Base-by-base conservation (phyloP, 2,797 vertebrate genomes). In the Oreochromis grahami region DNA sequence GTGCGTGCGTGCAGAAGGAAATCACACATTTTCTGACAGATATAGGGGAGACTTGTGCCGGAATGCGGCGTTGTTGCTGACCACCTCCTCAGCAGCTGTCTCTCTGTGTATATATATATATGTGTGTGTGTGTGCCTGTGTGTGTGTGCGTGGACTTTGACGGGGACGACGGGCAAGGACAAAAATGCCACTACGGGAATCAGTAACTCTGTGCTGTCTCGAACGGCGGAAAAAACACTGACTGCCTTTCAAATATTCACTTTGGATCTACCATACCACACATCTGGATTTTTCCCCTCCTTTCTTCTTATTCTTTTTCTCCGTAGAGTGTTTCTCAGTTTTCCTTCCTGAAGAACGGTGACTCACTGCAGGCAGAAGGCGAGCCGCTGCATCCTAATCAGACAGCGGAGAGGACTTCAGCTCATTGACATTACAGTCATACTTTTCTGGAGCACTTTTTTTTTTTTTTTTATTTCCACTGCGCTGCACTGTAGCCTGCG, bases 341-440 rank as follows among this genome's bases (percentile, higher is more conserved):
- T 87, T 85, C 78, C 80, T 74, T 88, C 65, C 85, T 84, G 86
- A 89, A 81, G 85, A 87, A 55, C 90, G 92, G 95, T 96, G 96
- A 97, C 88, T 96, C 95, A 95, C 92, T 95, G 96, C 94, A 85
- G 92, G 91, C 91, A 90, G 85, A 87, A 96, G 94, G 94, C 93
- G 92, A 95, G 93, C 88, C 92, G 88, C 92, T 94, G 96, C 95
- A 96, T 96, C 92, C 94, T 95, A 95, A 96, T 96, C 94, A 95
- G 86, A 87, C 92, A 86, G 93, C 85, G 90, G 91, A 94, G 92
- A 95, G 93, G 93, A 96, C 95, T 95, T 94, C 92, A 89, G 91
- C 96, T 96, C 96, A 96, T 96, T 96, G 95, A 96, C 95, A 96
- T 96, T 96, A 94, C 95, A 95, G 94, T 95, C 96, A 96, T 91